Base-by-base conservation (phyloP, 2,888 invertebrate genomes). In the Lithophane semibrunnea region DNA sequence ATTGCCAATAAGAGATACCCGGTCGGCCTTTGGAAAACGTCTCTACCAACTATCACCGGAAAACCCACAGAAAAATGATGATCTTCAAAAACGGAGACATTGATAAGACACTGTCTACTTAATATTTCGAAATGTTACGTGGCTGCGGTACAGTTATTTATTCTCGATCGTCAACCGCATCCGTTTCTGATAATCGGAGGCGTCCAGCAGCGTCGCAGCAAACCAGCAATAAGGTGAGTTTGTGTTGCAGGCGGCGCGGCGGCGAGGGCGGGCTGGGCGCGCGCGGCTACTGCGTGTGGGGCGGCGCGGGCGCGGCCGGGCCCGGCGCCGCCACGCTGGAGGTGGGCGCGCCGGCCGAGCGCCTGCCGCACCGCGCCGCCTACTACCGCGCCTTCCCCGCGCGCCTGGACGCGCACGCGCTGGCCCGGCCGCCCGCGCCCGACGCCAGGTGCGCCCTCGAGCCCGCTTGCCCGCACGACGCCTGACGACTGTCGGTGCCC, bases 311-410 rank as follows among this genome's bases (percentile, higher is more conserved):
- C 44, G 86, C 73, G 84, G 84, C 58, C 73, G 82, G 69, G 77
- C 85, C 79, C 56, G 97, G 89, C 97, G 98, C 21, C 98, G 73
- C 92, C 87, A 73, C 99, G 94, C 98, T 98, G 88, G 98, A 99
- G 92, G 98, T 98, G 83, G 98, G 98, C 56, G 97, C 98, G 75
- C 99, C 99, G 16, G 98, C 97, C 86, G 98, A 98, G 94, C 97
- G 99, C 69, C 97, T 98, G 91, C 97, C 98, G 79, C 98, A 97
- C 93, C 97, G 98, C 90, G 97, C 98, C 83, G 97, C 98, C 47
- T 98, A 98, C 95, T 97, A 98, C 97, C 97, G 98, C 94, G 98
- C 97, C 91, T 99, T 99, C 96, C 99, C 99, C 70, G 99, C 99
- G 65, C 94, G 98, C 63, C 97, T 99, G 84, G 98, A 99, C 94